Conservation (phyloP, 2,797 vertebrate species). For the Poecilia wingei region DNA sequence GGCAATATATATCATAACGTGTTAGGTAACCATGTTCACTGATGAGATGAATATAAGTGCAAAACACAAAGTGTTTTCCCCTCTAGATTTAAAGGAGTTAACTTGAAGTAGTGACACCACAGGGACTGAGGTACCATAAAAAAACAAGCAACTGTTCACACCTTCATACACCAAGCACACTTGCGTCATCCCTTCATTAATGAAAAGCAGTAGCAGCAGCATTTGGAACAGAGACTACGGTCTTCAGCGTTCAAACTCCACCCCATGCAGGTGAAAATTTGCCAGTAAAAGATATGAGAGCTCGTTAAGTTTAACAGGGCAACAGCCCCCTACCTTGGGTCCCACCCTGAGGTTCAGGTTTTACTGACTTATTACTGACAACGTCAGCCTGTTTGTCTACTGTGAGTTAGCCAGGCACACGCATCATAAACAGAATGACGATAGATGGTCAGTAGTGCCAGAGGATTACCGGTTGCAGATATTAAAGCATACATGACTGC, state of each 20-base stretch:
- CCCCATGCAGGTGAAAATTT: conserved; percentile 72
- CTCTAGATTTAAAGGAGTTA: conserved; percentile 44
- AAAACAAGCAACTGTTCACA: conserved; percentile 65
- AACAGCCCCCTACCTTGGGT: conserved; percentile 54
- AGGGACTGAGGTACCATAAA: conserved; percentile 45
- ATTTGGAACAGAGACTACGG: conserved; percentile 42
- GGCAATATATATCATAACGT: background rate
- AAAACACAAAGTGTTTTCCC: conserved; percentile 18
- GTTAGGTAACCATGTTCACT: conserved; percentile 33
- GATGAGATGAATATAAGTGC: conserved; percentile 15
- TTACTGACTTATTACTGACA: conserved; percentile 70
- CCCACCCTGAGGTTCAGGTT: conserved; percentile 64
- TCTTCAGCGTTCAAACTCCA: conserved; percentile 38
- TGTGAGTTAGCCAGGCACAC: conserved; percentile 36
- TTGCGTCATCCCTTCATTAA: conserved; percentile 67
- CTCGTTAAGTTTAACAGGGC: conserved; percentile 72
- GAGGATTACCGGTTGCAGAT: conserved; percentile 60
- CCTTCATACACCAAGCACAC: conserved; percentile 52
- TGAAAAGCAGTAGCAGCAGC: conserved; percentile 52
- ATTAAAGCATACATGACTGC: conserved; percentile 50
- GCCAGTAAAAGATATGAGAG: conserved; percentile 74
- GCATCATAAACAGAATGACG: conserved; percentile 63
- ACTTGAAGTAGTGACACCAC: conserved; percentile 64
- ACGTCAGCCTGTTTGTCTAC: conserved; percentile 38
- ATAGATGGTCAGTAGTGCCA: conserved; percentile 49